These are phyloP conservation scores for Ameiurus melas DNA, from an alignment of 2,113 vertebrate genomes.

Conservation along the genomic window DNA sequence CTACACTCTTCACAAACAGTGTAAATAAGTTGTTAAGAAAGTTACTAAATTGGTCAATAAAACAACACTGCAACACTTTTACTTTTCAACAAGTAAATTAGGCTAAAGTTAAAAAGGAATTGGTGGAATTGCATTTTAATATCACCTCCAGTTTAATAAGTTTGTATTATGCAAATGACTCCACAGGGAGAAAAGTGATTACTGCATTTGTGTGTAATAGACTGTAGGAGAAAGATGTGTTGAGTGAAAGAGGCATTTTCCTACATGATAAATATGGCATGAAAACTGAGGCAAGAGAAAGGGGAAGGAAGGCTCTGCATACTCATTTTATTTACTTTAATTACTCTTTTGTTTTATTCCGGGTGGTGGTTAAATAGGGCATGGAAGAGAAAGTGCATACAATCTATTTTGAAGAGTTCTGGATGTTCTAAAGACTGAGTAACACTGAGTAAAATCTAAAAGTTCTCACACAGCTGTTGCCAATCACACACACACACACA, in stretches of 20 bases:
- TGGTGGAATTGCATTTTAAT: not conserved
- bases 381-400: slow-evolving; percentile 21
- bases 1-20: not conserved
- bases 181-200: slow-evolving; percentile 10
- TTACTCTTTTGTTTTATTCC: slow-evolving; percentile 34
- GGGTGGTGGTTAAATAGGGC: slow-evolving; percentile 37
- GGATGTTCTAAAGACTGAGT: not conserved
- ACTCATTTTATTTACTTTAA: slow-evolving; percentile 46
- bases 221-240: slow-evolving; percentile 32
- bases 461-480: too few relatives aligned
- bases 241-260: slow-evolving; percentile 40
- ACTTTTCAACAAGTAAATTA: not conserved
- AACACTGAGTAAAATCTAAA: too few relatives aligned
- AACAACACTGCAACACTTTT: not conserved
- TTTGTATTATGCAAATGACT: slow-evolving; percentile 12
- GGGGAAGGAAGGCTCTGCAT: slow-evolving; percentile 25
- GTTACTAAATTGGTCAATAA: not conserved
- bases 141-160: not conserved
- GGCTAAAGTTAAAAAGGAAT: not conserved
- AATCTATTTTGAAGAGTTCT: slow-evolving; percentile 32
- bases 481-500: too few relatives aligned
- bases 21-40: not conserved
- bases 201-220: slow-evolving; percentile 44
- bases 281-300: slow-evolving; percentile 11
- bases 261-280: slow-evolving; percentile 30